Conservation (phyloP, 2,888 invertebrate species). For the Galerucella calmariensis region DNA sequence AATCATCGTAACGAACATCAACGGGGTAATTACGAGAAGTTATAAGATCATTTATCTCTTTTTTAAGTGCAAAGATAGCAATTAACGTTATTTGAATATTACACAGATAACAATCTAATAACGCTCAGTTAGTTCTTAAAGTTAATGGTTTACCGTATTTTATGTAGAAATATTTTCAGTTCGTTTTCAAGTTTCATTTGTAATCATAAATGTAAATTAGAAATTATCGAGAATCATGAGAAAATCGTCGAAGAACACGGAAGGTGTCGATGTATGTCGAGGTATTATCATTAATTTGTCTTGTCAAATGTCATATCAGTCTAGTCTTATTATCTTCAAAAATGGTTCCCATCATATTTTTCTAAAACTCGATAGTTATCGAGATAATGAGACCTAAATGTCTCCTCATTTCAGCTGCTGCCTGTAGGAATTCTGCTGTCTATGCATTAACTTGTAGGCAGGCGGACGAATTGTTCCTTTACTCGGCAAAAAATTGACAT, state of each 20-base stretch:
- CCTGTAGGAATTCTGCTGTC: too few species aligned
- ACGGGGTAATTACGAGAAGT: background rate
- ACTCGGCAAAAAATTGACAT: too few species aligned
- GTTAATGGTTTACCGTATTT: conserved; percentile 24
- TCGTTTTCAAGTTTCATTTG: conserved; percentile 7
- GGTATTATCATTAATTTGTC: background rate
- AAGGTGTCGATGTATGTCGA: background rate
- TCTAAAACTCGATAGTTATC: too few species aligned
- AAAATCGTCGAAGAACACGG: background rate
- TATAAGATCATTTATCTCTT: background rate
- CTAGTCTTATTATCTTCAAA: too few species aligned
- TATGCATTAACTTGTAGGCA: too few species aligned
- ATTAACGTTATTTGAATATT: conserved; percentile 28
- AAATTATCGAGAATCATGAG: background rate
- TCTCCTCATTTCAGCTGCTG: too few species aligned
- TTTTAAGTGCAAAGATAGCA: conserved; percentile 11
- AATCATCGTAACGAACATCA: background rate
- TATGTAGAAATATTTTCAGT: conserved; percentile 9
- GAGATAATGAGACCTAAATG: too few species aligned
- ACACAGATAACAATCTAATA: conserved; percentile 30
- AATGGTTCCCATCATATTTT: too few species aligned
- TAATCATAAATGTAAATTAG: conserved; percentile 2
- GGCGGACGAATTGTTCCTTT: too few species aligned
- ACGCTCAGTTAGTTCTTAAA: conserved; percentile 20
- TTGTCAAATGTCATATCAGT: too few species aligned